These are phyloP conservation scores for Ophioderma brevispina DNA, from an alignment of 35 echinoderm and acorn worm species.

Conservation along the genomic window DNA sequence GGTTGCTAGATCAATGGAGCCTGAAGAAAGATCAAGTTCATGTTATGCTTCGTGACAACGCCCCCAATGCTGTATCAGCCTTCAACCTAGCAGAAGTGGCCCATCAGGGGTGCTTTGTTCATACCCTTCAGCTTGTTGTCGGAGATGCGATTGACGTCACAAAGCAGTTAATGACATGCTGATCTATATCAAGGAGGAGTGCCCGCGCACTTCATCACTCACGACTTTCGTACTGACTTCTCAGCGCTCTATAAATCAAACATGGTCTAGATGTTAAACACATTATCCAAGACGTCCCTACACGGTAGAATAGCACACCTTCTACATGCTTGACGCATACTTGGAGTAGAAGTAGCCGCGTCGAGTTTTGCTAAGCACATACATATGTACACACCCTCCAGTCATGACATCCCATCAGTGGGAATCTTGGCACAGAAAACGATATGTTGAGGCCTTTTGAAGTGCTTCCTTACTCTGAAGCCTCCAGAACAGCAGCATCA, in stretches of 20 bases:
- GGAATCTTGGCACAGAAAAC: not conserved
- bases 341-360: not conserved
- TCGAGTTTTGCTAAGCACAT: not conserved
- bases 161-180: slow-evolving; percentile 6
- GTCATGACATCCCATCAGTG: not conserved
- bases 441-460: slow-evolving; percentile 5
- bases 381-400: not conserved
- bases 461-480: not conserved
- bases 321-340: slow-evolving; percentile 7
- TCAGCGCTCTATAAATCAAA: not conserved
- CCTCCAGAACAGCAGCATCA: not conserved
- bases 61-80: not conserved
- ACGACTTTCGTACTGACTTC: not conserved
- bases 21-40: slow-evolving; percentile 3
- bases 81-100: not conserved
- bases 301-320: not conserved
- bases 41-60: not conserved
- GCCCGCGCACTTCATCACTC: slow-evolving; percentile 6
- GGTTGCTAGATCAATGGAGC: slow-evolving; percentile 15
- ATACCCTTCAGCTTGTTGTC: not conserved
- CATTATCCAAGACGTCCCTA: slow-evolving; percentile 13
- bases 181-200: not conserved
- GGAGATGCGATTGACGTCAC: not conserved
- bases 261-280: not conserved
- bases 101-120: not conserved